Base-by-base conservation (phyloP, 1,140 invertebrate genomes). In the Delia radicum region DNA sequence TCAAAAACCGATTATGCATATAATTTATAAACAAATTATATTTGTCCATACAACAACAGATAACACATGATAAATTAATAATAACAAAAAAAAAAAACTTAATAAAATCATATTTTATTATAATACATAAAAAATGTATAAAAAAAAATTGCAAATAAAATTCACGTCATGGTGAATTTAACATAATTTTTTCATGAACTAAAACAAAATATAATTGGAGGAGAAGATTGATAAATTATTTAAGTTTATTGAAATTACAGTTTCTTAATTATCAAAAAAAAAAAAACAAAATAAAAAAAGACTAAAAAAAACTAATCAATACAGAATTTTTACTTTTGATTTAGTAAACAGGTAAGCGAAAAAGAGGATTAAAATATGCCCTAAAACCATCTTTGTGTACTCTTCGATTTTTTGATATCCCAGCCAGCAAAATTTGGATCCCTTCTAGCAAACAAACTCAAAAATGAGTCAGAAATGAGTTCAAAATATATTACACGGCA, bases 161-260 rank as follows among this genome's bases (percentile, higher is more conserved):
- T 78, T 78, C 65, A 69, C 65, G 18, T 33, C 33, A 31, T 69
- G 21, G 29, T 37, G 65, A 69, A 69, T 37, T 55, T 21, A 82
- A 74, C 73, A 79, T 78, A 78, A 79, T 74, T 75, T 73, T 69
- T 69, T 69, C 65, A 69, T 81, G 75, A 76, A 78, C 75, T 69
- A 37, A 69, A 74, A 76, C 79, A 80, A 79, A 80, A 77, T 81
- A 78, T 21, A 77, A 79, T 78, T 78, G 82, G 83, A 85, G 81
- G 83, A 79, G 83, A 85, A 86, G 83, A 85, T 85, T 83, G 83
- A 84, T 82, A 81, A 82, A 81, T 80, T 77, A 81, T 85, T 85
- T 85, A 85, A 85, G 83, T 85, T 85, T 85, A 85, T 85, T 85
- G 83, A 85, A 85, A 85, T 85, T 85, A 85, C 83, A 85, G 83